Conservation (phyloP, 2,113 vertebrate genomes). For the Prinia subflava region DNA sequence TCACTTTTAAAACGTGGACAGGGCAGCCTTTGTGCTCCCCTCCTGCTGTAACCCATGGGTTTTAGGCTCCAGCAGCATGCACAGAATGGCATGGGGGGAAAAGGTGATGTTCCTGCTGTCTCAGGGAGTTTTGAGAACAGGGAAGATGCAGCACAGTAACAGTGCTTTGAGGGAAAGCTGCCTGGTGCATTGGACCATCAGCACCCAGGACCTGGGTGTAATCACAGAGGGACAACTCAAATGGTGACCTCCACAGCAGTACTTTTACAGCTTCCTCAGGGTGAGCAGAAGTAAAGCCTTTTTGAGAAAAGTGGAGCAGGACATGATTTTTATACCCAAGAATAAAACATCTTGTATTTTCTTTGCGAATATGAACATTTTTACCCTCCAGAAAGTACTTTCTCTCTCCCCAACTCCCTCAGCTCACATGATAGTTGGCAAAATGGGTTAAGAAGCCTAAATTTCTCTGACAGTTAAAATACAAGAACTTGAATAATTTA, state of each 20-base stretch:
- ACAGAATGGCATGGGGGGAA: background rate
- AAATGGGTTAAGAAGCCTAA: background rate
- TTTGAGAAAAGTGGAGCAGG: background rate
- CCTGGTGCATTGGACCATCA: background rate
- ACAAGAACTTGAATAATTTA: background rate
- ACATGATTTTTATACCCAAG: background rate
- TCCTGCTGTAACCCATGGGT: background rate
- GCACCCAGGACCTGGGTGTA: background rate
- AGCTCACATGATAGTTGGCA: background rate
- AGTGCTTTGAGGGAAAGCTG: background rate
- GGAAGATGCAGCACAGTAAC: background rate
- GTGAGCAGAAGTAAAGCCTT: background rate
- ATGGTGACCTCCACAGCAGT: background rate
- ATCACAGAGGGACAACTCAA: background rate
- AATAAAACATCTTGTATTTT: background rate
- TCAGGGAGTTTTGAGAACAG: background rate
- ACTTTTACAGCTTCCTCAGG: background rate
- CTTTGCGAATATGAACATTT: background rate
- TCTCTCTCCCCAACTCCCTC: background rate
- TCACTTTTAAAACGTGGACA: background rate
- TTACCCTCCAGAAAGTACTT: background rate
- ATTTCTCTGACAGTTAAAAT: constrained; percentile 2
- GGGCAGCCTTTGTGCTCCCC: background rate
- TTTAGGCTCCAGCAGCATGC: background rate
- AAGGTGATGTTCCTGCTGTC: background rate